Conservation (phyloP, 2,113 vertebrate genomes). For the Heptranchias perlo region DNA sequence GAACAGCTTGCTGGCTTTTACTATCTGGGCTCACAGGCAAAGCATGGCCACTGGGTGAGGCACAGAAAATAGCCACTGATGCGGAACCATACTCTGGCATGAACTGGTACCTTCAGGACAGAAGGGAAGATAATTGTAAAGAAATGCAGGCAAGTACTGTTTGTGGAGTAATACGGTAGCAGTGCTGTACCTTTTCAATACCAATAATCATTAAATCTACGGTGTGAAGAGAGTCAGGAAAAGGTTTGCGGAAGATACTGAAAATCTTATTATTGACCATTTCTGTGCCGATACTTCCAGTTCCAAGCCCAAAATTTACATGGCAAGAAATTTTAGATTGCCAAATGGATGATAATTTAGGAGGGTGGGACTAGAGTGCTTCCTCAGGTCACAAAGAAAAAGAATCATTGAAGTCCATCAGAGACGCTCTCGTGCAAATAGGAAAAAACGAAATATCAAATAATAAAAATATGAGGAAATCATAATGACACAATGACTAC, state of each 20-base stretch:
- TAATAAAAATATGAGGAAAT: neutral
- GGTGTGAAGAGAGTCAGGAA: too few species aligned
- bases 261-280: too few species aligned
- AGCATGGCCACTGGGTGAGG: neutral
- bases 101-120: too few species aligned
- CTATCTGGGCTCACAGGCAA: neutral
- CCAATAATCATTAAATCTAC: too few species aligned
- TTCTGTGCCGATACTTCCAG: neutral
- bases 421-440: neutral
- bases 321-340: neutral
- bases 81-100: neutral
- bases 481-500: neutral
- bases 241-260: neutral
- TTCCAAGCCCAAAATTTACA: neutral
- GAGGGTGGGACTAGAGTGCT: neutral
- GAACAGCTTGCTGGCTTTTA: too few species aligned
- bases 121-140: too few species aligned
- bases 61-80: neutral
- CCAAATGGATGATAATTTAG: neutral
- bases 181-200: too few species aligned
- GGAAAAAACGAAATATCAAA: neutral
- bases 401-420: neutral
- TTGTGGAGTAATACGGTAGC: too few species aligned
- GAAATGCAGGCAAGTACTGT: too few species aligned
- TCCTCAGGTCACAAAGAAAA: neutral